Evolutionary conservation across 2,888 invertebrate genomes (phyloP), one percentile per base, ranked within the genome.

Genomic region (Drosophila gaucha): DNA sequence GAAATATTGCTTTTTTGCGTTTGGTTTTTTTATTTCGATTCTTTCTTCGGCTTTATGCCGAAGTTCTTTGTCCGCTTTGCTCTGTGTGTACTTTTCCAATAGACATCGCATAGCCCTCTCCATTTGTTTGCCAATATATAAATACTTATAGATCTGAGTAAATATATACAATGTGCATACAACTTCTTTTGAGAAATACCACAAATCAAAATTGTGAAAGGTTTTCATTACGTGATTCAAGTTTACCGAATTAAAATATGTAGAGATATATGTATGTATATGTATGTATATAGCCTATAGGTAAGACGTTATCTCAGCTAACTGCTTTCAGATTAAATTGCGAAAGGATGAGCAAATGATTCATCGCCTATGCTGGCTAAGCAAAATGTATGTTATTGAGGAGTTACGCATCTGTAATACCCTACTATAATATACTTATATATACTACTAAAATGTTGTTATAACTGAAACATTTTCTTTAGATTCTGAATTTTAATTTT

Each of bases 61-160:
- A 50, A 14, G 31, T 63, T 60, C 60, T 75, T 71, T 72, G 60
- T 64, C 55, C 36, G 38, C 4, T 18, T n/a, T 26, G 20, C 20
- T 8, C 38, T 20, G 20, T 4, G 20, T 51, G 62, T 60, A 60
- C 59, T 41, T 74, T 70, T 60, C 63, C 67, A 67, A 63, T 59
- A 63, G 35, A 51, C 35, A 55, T 28, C 43, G 3, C 10, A 46
- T 14, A 49, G 57, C 38, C n/a, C 31, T 38, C 33, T 18, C n/a
- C n/a, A 26, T 18, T 46, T 43, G 10, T 20, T 6, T 10, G 18
- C 18, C 18, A n/a, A 44, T 30, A 44, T 10, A 18, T 18, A 6
- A 30, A 8, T n/a, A 30, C 3, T 4, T 4, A 20, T 9, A 4
- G 14, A 43, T 10, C 18, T 30, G 18, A 14, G 2, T 14, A 14